Base-by-base conservation (phyloP, 1,140 invertebrate genomes). In the Bradynema listronoti region DNA sequence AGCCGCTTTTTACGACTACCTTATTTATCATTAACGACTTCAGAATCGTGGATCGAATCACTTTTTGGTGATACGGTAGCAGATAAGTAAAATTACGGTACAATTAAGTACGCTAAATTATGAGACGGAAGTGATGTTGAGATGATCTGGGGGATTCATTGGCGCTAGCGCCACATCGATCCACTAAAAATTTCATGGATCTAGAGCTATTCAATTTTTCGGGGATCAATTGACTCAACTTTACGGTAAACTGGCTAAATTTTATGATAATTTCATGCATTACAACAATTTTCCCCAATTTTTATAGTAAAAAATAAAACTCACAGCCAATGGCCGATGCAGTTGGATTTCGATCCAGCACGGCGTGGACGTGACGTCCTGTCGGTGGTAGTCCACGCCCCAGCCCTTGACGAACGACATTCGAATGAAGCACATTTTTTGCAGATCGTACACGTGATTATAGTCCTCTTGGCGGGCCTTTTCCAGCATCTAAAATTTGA, bases 321-420 rank as follows among this genome's bases (percentile, higher is more conserved):
- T 45, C 56, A 67, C 65, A 47, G 95, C 90, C 39, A 97, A 82
- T 9, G 94, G 94, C 4, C 92, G 92, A 81, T 97, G 97, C 62
- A 99, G 83, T 81, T 99, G 94, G 61, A 97, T 83, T 81, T 98
- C 94, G 70, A 98, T 95, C 94, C 94, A 98, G 80, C 93, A 98
- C 0, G 94, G 94, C 0, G 93, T 97, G 34, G 90, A 93, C 0
- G 92, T 97, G 1, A 99, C 91, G 0, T 91, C 94, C 43, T 96
- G 92, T 45, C 94, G 85, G 65, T 90, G 85, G 80, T 97, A 97
- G 76, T 96, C 91, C 9, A 90, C 91, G 36, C 93, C 93, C 94
- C 94, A 98, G 9, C 78, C 78, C 68, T 83, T 83, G 30, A 97
- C 93, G 81, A 99, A 98, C 72, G 91, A 95, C 89, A 99, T 95